These are phyloP conservation scores for Hyles lineata DNA, from an alignment of 2,888 invertebrate species.

Conservation along the genomic window DNA sequence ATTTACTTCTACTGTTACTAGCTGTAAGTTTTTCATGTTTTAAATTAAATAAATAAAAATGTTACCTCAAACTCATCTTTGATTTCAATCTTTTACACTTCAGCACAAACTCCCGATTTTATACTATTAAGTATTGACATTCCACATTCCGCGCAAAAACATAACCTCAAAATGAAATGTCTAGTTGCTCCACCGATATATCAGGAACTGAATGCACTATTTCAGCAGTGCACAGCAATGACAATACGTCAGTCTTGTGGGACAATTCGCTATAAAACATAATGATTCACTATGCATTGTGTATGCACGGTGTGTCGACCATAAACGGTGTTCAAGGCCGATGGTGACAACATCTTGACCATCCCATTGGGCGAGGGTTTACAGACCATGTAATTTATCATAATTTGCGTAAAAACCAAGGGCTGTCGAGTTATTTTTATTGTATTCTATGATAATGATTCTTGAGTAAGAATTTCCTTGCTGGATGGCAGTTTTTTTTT, in stretches of 20 bases:
- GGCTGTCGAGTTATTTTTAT: background rate
- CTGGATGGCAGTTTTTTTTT: too few species aligned
- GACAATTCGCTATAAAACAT: constrained; percentile 46
- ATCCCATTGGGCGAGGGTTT: constrained; percentile 27
- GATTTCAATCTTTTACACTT: background rate
- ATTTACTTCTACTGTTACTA: too few species aligned
- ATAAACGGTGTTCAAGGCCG: constrained; percentile 36
- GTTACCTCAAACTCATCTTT: background rate
- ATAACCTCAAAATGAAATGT: too few species aligned
- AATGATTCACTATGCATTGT: constrained; percentile 53
- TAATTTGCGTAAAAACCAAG: constrained; percentile 9
- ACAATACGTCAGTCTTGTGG: constrained; percentile 43
- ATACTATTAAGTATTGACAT: background rate
- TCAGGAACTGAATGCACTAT: background rate
- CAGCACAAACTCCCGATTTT: background rate
- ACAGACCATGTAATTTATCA: constrained; percentile 6
- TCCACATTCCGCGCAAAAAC: too few species aligned
- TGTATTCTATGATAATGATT: background rate
- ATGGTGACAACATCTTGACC: constrained; percentile 46
- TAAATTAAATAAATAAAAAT: background rate
- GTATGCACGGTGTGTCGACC: constrained; percentile 41
- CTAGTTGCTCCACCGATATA: background rate
- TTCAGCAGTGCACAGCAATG: background rate
- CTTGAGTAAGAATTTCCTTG: background rate
- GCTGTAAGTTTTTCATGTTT: too few species aligned